Evolutionary conservation across 23 tunicate genomes (phyloP), one percentile per base, ranked within the genome.

Genomic region (Trididemnum clinides): DNA sequence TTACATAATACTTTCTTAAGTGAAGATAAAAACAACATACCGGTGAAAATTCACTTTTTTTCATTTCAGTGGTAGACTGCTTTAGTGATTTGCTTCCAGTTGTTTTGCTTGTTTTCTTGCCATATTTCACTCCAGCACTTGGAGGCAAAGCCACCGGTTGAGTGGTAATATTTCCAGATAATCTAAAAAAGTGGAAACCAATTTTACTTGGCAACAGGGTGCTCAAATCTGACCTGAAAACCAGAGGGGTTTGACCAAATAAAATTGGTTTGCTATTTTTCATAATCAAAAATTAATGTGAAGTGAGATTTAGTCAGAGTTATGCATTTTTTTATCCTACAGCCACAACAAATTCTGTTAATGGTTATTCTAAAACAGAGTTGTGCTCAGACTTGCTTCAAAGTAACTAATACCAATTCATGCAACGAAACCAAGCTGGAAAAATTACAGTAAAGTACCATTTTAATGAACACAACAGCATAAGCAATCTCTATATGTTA

Each of bases 141-240:
- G 87, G 30, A 12, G 80, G 80, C 36, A 82, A 64, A 37, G 65
- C 86, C 0, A 77, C 57, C 0, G 76, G 86, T 51, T 66, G 87
- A 29, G 77, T 23, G 5, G 33, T 21, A 31, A 34, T 33, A 71
- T 83, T 83, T 25, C 59, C 87, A 1, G 87, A 19, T 18, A 33
- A 33, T 71, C 87, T 83, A 2, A 70, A 69, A 59, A 59, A 54
- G 6, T 37, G 10, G 10, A n/a, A n/a, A n/a, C n/a, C n/a, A n/a
- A n/a, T n/a, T n/a, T n/a, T n/a, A n/a, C n/a, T n/a, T n/a, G n/a
- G n/a, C n/a, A n/a, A n/a, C n/a, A n/a, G n/a, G n/a, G n/a, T n/a
- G n/a, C n/a, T n/a, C n/a, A n/a, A n/a, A n/a, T n/a, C n/a, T n/a
- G n/a, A n/a, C n/a, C n/a, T n/a, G n/a, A n/a, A n/a, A n/a, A n/a